These are phyloP conservation scores for Gorsachius goisagi DNA, from an alignment of 2,113 vertebrate genomes.

Conservation along the genomic window DNA sequence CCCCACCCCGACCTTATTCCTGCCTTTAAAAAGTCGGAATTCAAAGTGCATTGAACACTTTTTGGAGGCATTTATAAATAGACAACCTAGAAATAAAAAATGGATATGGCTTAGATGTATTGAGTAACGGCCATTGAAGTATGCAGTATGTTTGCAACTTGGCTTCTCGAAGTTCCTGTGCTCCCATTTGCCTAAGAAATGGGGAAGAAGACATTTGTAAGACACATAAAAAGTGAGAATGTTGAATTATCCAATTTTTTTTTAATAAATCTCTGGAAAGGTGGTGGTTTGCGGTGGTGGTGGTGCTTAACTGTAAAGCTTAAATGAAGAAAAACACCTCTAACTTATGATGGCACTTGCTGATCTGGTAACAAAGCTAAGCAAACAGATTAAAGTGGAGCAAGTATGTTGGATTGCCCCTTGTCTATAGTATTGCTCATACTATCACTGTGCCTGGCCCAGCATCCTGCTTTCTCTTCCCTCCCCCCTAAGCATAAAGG, in stretches of 20 bases:
- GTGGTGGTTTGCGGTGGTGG: not conserved
- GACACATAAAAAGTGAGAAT: not conserved
- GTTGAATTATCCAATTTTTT: not conserved
- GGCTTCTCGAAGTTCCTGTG: not conserved
- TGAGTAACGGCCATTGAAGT: not conserved
- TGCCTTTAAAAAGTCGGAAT: not conserved
- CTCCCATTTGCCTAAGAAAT: not conserved
- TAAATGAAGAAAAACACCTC: not conserved
- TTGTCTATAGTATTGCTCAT: not conserved
- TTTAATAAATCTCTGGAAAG: not conserved
- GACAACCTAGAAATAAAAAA: not conserved
- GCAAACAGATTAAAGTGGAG: not conserved
- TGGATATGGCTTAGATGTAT: not conserved
- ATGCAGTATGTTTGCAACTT: not conserved
- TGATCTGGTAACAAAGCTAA: not conserved
- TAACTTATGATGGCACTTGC: not conserved
- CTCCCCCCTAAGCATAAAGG: not conserved
- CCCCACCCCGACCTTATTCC: accelerated
- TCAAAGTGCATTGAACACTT: not conserved
- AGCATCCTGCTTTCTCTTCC: not conserved
- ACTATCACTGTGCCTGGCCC: not conserved
- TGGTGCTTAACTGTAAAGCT: not conserved
- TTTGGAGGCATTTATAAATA: not conserved
- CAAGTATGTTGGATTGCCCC: not conserved
- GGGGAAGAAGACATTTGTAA: not conserved